A percentile compares a stretch with the other conserved stretches of the same genome.
phyloP scores from a whole-genome alignment of 2,888 invertebrate genomes.

The Harpalus rubripes region DNA sequence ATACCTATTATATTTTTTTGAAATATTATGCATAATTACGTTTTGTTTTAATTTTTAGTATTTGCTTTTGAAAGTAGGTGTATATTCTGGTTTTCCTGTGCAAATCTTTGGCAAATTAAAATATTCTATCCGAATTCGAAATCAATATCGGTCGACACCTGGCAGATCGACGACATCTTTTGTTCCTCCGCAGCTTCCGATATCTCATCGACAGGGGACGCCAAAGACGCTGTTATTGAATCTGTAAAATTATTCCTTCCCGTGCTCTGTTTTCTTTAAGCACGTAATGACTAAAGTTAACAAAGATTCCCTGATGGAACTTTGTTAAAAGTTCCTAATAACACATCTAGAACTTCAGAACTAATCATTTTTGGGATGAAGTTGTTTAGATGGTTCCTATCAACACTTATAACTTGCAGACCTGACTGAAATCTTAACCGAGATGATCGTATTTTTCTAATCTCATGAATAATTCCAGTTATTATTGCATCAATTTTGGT shows the following conservation, averaged over 20 bases:
- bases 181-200: slow-evolving; percentile 6
- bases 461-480: background rate
- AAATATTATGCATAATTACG: too few relatives aligned
- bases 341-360: slow-evolving; percentile 53
- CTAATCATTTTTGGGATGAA: slow-evolving; percentile 47
- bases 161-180: slow-evolving; percentile 33
- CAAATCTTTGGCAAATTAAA: slow-evolving; percentile 14
- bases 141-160: slow-evolving; percentile 41
- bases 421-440: background rate
- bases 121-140: slow-evolving; percentile 6
- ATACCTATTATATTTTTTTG: too few relatives aligned
- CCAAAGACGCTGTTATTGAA: slow-evolving; percentile 23
- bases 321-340: slow-evolving; percentile 63
- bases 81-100: background rate
- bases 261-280: slow-evolving; percentile 47
- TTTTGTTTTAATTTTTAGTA: too few relatives aligned
- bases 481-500: background rate
- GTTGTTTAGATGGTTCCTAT: background rate
- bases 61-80: too few relatives aligned
- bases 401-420: background rate
- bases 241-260: slow-evolving; percentile 44
- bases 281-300: slow-evolving; percentile 61
- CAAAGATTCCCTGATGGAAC: slow-evolving; percentile 42
- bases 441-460: background rate
- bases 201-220: slow-evolving; percentile 18